Evolutionary conservation across 2,113 vertebrate genomes (phyloP).

Genomic region (Trochalopteron elliotii): DNA sequence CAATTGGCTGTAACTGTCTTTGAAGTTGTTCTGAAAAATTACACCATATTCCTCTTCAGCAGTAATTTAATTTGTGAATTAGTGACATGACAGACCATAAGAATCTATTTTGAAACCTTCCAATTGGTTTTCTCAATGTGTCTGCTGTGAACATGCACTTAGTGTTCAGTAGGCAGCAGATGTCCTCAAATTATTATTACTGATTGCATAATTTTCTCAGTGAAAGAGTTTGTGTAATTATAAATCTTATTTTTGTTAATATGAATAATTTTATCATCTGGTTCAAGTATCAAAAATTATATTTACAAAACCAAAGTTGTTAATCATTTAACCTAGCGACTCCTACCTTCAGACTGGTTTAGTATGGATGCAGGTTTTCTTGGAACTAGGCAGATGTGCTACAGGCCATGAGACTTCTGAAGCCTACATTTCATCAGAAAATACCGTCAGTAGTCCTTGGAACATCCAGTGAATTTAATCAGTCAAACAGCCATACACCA

Average conservation of each 20-base stretch:
- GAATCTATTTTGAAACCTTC: slow-evolving; percentile 46
- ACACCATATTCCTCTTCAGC: slow-evolving; percentile 7
- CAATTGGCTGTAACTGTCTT: slow-evolving; percentile 29
- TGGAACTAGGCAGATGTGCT: not conserved
- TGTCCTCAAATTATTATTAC: not conserved
- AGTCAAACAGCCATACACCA: not conserved
- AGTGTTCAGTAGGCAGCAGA: slow-evolving; percentile 11
- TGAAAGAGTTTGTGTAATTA: not conserved
- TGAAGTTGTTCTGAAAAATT: slow-evolving; percentile 54
- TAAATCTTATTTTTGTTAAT: not conserved
- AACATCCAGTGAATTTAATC: not conserved
- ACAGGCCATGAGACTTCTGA: not conserved
- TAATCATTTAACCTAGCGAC: not conserved
- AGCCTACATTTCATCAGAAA: not conserved
- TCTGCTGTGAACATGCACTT: not conserved
- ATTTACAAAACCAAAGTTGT: not conserved
- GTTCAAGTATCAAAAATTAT: not conserved
- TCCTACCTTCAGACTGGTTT: not conserved
- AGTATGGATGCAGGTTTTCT: not conserved
- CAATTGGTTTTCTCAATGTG: not conserved
- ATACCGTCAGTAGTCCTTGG: not conserved
- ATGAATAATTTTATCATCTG: not conserved
- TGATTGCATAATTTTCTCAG: slow-evolving; percentile 3
- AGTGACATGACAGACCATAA: slow-evolving; percentile 26
- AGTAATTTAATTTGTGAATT: slow-evolving; percentile 45